These are phyloP conservation scores for Brevimyrus niger DNA, from an alignment of 2,113 vertebrate species.

Conservation along the genomic window DNA sequence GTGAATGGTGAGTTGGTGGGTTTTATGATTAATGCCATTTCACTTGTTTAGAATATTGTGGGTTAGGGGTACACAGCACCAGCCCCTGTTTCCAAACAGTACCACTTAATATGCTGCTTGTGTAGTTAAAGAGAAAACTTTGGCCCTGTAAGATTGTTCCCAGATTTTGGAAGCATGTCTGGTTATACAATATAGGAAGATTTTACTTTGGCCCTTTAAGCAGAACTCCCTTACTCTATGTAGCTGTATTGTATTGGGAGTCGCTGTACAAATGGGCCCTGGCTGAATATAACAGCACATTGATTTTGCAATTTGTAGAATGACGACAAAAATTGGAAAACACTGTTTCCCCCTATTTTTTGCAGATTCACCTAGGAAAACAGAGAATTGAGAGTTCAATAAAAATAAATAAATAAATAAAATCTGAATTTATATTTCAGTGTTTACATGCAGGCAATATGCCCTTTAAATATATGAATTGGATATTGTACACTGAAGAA, in stretches of 20 bases:
- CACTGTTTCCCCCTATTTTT: neutral
- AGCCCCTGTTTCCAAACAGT: neutral
- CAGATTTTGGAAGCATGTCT: neutral
- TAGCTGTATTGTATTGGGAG: neutral
- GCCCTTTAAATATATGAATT: constrained; percentile 17
- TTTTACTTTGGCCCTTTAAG: neutral
- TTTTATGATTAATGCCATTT: neutral
- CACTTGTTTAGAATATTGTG: neutral
- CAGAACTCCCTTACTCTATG: neutral
- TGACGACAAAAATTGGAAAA: constrained; percentile 9
- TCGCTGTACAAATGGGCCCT: neutral
- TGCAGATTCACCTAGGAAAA: neutral
- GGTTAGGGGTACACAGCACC: neutral
- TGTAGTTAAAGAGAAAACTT: neutral
- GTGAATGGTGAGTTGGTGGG: neutral
- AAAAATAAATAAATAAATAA: too few species aligned
- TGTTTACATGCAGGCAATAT: constrained; percentile 44
- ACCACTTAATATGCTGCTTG: neutral
- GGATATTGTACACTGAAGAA: constrained; percentile 43
- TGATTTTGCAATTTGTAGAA: constrained; percentile 8
- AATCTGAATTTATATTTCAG: constrained; percentile 49
- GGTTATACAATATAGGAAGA: neutral
- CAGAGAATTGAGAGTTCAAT: neutral
- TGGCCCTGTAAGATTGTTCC: neutral
- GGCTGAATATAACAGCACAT: neutral